phyloP scores from a whole-genome alignment of 2,113 vertebrate species.

The Trichomycterus rosablanca region DNA sequence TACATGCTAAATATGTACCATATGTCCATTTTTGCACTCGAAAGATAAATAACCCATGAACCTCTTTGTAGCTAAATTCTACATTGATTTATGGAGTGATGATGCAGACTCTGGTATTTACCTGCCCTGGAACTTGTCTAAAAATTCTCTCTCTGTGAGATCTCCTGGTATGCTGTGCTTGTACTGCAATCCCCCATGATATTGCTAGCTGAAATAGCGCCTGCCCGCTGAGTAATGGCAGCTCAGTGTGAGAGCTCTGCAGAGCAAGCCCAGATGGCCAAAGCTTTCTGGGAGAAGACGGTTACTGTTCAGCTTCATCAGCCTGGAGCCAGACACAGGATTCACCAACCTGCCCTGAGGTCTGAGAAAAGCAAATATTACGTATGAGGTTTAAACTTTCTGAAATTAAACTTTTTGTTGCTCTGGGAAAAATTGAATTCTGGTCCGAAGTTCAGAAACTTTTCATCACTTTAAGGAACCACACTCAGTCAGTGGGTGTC shows the following conservation, averaged over 20 bases:
- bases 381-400: conserved; percentile 27
- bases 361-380: conserved; percentile 39
- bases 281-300: conserved; percentile 19
- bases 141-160: conserved; percentile 10
- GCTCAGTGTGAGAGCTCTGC: conserved; percentile 24
- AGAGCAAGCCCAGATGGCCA: conserved; percentile 38
- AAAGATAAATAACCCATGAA: conserved; percentile 3
- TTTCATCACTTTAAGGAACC: not conserved
- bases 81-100: conserved; percentile 16
- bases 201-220: conserved; percentile 27
- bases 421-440: not conserved
- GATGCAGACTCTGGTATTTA: conserved; percentile 8
- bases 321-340: conserved; percentile 22
- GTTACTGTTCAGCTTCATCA: conserved; percentile 41
- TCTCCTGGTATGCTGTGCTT: conserved; percentile 25
- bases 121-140: conserved; percentile 10
- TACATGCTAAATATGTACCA: conserved; percentile 6
- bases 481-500: not conserved
- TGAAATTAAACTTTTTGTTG: conserved; percentile 21
- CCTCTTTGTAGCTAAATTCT: not conserved
- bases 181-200: conserved; percentile 19
- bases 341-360: conserved; percentile 20
- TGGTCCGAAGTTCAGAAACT: not conserved
- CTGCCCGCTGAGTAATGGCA: conserved; percentile 36
- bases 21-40: conserved; percentile 9